A percentile compares a stretch with the other conserved stretches of the same genome.
Evolutionary conservation across 2,113 vertebrate species (phyloP).

Genomic region (Hylia prasina): DNA sequence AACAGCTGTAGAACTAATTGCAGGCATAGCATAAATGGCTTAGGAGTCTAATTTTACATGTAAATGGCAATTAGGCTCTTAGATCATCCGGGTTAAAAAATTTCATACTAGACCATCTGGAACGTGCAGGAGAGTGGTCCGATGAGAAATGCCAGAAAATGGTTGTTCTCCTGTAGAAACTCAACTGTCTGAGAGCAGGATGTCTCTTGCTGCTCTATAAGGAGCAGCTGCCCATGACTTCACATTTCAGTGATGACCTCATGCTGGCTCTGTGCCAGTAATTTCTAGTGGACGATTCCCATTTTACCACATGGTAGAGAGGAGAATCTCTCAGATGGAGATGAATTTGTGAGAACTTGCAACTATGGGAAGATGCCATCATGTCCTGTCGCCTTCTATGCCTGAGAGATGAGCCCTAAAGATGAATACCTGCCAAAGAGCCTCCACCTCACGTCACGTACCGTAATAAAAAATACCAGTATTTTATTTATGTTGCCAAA

Average conservation of each 20-base stretch:
- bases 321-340: neutral
- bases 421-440: neutral
- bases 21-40: neutral
- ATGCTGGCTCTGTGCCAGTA: neutral
- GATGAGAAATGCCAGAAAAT: too few species aligned
- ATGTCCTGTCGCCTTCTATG: neutral
- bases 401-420: neutral
- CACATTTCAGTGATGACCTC: neutral
- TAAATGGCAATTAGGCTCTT: neutral
- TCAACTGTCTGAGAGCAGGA: neutral
- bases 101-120: neutral
- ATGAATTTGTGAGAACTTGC: neutral
- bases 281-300: neutral
- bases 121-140: fast-evolving
- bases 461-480: neutral
- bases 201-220: neutral
- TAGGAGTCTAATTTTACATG: neutral
- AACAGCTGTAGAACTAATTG: neutral
- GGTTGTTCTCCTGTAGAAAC: neutral
- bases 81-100: neutral
- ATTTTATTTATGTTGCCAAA: neutral
- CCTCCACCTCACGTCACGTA: neutral
- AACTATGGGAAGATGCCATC: neutral
- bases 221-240: neutral
- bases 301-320: neutral